A percentile compares a stretch with the other conserved stretches of the same genome.
Evolutionary conservation across 2,888 invertebrate species (phyloP).

Genomic region (Oscheius sp.): DNA sequence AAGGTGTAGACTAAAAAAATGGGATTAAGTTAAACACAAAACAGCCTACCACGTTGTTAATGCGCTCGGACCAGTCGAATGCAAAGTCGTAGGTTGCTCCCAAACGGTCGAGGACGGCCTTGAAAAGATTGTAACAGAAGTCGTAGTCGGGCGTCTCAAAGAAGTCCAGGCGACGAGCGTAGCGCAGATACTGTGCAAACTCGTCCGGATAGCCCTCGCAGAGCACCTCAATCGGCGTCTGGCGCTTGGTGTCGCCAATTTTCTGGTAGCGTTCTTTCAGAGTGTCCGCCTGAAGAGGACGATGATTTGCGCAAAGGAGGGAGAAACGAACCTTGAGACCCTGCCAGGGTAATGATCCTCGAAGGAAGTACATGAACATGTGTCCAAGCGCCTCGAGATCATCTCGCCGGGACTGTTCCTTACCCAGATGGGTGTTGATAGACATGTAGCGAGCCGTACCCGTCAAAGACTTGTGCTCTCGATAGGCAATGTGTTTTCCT

Average conservation of each 20-base stretch:
- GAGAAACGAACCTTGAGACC: constrained; percentile 85
- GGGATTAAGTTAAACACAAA: not conserved
- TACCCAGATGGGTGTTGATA: constrained; percentile 99
- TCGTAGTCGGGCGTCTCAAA: constrained; percentile 99
- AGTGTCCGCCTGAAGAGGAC: constrained; percentile 52
- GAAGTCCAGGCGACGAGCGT: constrained; percentile 95
- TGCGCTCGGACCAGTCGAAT: constrained; percentile 73
- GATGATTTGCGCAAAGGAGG: not conserved
- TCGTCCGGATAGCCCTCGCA: constrained; percentile 87
- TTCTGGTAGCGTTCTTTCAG: constrained; percentile 87
- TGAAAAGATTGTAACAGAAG: constrained; percentile 78
- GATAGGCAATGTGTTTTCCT: constrained; percentile 99
- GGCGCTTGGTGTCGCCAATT: constrained; percentile 99
- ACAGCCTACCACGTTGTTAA: constrained; percentile 68
- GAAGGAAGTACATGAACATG: constrained; percentile 99
- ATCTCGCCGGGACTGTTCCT: constrained; percentile 87
- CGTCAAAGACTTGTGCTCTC: constrained; percentile 99
- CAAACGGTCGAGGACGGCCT: constrained; percentile 65
- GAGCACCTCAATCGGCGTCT: constrained; percentile 94
- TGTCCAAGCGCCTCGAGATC: constrained; percentile 91
- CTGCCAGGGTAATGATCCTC: constrained; percentile 99
- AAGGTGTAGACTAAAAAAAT: constrained; percentile 69
- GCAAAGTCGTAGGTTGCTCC: constrained; percentile 73
- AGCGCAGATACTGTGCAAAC: constrained; percentile 95
- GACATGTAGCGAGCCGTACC: constrained; percentile 99